Evolutionary conservation across 2,113 vertebrate species (phyloP).

Genomic region (Callithrix jacchus): DNA sequence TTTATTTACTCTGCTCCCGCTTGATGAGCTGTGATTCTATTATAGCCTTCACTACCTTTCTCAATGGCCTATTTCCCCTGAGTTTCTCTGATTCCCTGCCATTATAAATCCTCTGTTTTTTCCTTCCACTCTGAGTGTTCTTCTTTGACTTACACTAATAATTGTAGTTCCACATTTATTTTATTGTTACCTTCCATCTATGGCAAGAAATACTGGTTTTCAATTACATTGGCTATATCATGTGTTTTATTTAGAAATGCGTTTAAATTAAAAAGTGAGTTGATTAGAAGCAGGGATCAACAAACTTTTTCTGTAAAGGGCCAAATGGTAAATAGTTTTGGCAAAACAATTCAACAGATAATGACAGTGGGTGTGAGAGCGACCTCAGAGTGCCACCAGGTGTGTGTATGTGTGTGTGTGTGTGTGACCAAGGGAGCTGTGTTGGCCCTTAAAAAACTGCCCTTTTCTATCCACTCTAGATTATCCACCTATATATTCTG

Average conservation of each 20-base stretch:
- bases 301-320: neutral
- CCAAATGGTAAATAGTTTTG: neutral
- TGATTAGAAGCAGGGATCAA: neutral
- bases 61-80: neutral
- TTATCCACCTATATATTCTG: neutral
- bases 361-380: neutral
- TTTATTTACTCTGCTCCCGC: neutral
- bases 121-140: neutral
- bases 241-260: neutral
- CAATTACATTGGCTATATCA: neutral
- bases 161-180: neutral
- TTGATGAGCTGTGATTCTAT: conserved; percentile 44
- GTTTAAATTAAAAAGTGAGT: conserved; percentile 9
- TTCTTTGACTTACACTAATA: neutral
- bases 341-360: neutral
- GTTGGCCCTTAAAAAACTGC: neutral
- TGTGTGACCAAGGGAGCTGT: neutral
- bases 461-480: neutral
- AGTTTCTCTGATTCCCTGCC: neutral
- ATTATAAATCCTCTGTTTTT: neutral
- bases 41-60: conserved; percentile 38
- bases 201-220: neutral
- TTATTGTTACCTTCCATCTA: neutral
- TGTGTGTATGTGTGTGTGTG: neutral
- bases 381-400: neutral